Evolutionary conservation across 2,797 vertebrate genomes (phyloP).

Genomic region (Sebastolobus altivelis): DNA sequence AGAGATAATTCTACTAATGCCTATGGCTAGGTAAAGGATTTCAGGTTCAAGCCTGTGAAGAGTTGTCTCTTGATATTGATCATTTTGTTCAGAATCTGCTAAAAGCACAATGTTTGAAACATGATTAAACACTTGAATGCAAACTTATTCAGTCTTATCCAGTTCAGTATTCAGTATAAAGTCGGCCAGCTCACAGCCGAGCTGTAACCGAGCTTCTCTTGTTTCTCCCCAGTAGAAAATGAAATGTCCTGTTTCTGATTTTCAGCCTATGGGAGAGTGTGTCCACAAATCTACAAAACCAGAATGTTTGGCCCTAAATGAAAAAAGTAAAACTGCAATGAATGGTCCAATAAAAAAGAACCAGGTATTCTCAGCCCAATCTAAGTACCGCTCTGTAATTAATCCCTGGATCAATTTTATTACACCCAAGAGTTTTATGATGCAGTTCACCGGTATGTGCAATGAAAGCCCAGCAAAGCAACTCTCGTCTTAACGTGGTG

Average conservation of each 20-base stretch:
- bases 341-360: slow-evolving; percentile 70
- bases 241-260: slow-evolving; percentile 49
- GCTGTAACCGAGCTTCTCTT: not conserved
- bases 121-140: not conserved
- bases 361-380: slow-evolving; percentile 74
- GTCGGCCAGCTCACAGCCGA: not conserved
- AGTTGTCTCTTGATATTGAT: not conserved
- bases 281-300: slow-evolving; percentile 63
- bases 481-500: slow-evolving; percentile 45
- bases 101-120: not conserved
- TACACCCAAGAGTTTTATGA: slow-evolving; percentile 73
- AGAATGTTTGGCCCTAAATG: slow-evolving; percentile 61
- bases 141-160: not conserved
- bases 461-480: slow-evolving; percentile 51
- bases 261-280: slow-evolving; percentile 55
- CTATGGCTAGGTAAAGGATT: not conserved
- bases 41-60: not conserved
- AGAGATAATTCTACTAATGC: not conserved
- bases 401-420: slow-evolving; percentile 79
- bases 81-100: not conserved
- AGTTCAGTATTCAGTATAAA: not conserved
- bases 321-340: slow-evolving; percentile 70
- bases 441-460: slow-evolving; percentile 62
- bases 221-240: slow-evolving; percentile 9
- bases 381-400: slow-evolving; percentile 74